These are phyloP conservation scores for Rhodinocichla rosea DNA, from an alignment of 2,113 vertebrate species.

Conservation along the genomic window DNA sequence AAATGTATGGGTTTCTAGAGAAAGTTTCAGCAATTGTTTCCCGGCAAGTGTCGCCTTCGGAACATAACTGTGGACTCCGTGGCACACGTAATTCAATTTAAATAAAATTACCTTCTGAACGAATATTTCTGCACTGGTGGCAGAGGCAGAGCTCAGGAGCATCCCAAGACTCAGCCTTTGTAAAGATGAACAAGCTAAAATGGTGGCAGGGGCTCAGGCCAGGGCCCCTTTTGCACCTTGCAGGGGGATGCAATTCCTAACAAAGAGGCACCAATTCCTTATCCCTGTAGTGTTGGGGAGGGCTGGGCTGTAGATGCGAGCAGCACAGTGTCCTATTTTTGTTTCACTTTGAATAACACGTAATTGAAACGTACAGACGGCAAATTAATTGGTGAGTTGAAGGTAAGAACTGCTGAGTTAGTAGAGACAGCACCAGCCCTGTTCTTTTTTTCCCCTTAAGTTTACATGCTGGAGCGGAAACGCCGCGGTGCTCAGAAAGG, in stretches of 20 bases:
- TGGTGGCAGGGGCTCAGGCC: neutral
- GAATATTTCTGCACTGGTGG: neutral
- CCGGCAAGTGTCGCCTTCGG: neutral
- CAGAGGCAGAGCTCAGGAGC: neutral
- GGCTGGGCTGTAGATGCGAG: neutral
- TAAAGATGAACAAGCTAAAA: neutral
- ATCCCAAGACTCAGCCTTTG: neutral
- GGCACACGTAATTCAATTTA: neutral
- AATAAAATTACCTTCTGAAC: constrained; percentile 19
- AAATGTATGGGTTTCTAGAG: constrained; percentile 52
- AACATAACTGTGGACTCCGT: neutral
- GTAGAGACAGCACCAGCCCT: neutral
- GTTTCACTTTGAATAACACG: neutral
- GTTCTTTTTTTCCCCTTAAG: constrained; percentile 5
- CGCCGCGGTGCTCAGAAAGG: constrained; percentile 22
- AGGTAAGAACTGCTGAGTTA: constrained; percentile 55
- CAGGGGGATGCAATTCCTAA: neutral
- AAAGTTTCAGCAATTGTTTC: constrained; percentile 60
- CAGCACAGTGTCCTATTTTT: neutral
- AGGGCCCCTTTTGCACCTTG: neutral
- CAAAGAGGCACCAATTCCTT: neutral
- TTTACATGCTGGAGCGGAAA: constrained; percentile 29
- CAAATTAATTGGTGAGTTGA: constrained; percentile 29
- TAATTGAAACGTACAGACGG: neutral
- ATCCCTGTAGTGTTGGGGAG: neutral